A percentile compares a stretch with the other conserved stretches of the same genome.
Evolutionary conservation across 2,888 invertebrate species (phyloP).

Genomic region (Andrena camellia): DNA sequence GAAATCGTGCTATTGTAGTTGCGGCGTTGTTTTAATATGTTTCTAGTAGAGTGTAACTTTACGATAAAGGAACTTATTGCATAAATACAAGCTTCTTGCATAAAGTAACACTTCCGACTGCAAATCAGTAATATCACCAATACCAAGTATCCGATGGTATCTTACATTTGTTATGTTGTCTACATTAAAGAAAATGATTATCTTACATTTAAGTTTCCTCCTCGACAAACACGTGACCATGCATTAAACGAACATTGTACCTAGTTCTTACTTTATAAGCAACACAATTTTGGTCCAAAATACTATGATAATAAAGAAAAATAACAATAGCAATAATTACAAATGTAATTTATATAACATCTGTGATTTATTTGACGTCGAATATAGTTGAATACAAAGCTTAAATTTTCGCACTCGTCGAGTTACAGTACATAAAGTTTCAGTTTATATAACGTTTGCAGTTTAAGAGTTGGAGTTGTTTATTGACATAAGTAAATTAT

Average conservation of each 20-base stretch:
- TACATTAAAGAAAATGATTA: slow-evolving; percentile 44
- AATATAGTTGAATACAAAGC: slow-evolving; percentile 14
- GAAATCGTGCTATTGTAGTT: slow-evolving; percentile 47
- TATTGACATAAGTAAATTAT: slow-evolving; percentile 8
- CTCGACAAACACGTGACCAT: slow-evolving; percentile 38
- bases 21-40: slow-evolving; percentile 42
- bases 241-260: slow-evolving; percentile 26
- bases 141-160: slow-evolving; percentile 6
- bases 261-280: slow-evolving; percentile 34
- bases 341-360: slow-evolving; percentile 33
- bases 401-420: not conserved
- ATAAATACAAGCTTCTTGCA: slow-evolving; percentile 43
- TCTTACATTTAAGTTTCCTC: slow-evolving; percentile 14
- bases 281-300: slow-evolving; percentile 32
- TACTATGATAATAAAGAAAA: slow-evolving; percentile 20
- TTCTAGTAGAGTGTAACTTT: slow-evolving; percentile 30
- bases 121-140: slow-evolving; percentile 17
- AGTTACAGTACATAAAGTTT: not conserved
- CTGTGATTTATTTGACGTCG: slow-evolving; percentile 38
- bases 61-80: slow-evolving; percentile 20
- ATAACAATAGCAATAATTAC: slow-evolving; percentile 47
- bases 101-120: slow-evolving; percentile 38
- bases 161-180: slow-evolving; percentile 37
- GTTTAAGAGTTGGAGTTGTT: not conserved
- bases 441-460: not conserved